Percentiles rank a stretch among this genome's conserved stretches.
Evolutionary conservation across 2,113 vertebrate genomes (phyloP).

Genomic region (Carollia perspicillata): DNA sequence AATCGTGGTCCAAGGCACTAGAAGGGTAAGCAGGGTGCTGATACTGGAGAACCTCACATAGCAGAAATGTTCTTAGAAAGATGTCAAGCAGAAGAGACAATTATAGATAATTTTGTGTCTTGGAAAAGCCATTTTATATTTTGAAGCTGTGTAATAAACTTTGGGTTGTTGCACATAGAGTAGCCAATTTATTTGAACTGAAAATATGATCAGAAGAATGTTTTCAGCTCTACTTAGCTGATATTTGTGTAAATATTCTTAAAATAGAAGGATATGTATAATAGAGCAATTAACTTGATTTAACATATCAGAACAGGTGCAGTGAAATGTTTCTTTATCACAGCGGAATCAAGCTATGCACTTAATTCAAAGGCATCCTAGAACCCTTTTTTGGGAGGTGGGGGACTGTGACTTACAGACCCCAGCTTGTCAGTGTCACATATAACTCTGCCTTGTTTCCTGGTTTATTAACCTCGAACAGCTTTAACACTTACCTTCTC

Average conservation of each 20-base stretch:
- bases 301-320: background rate
- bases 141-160: conserved; percentile 2
- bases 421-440: background rate
- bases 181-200: background rate
- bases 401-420: background rate
- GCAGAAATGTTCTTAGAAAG: background rate
- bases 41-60: background rate
- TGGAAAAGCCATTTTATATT: background rate
- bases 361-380: background rate
- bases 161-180: background rate
- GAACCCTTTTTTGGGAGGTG: background rate
- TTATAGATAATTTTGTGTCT: background rate
- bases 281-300: background rate
- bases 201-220: background rate
- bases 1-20: background rate
- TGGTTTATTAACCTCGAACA: background rate
- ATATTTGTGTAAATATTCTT: conserved; percentile 4
- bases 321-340: background rate
- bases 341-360: background rate
- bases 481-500: background rate
- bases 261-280: background rate
- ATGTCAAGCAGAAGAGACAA: background rate
- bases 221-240: conserved; percentile 12
- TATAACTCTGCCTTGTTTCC: background rate
- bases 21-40: background rate